Evolutionary conservation across 2,113 vertebrate species (phyloP).

Genomic region (Psophia crepitans): DNA sequence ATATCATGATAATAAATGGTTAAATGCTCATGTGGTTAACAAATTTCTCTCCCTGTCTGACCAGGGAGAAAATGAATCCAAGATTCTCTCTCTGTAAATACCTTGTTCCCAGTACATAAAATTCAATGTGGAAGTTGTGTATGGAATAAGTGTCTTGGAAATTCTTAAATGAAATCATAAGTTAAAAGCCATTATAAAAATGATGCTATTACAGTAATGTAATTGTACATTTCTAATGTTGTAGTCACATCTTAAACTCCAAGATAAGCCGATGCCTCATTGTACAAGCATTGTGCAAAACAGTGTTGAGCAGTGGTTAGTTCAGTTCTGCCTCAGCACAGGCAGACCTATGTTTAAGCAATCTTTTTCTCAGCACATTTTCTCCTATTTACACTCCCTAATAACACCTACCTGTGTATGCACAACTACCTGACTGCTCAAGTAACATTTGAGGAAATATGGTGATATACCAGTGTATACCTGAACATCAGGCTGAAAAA

Average conservation of each 20-base stretch:
- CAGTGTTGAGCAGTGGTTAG: background rate
- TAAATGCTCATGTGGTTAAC: background rate
- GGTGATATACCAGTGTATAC: background rate
- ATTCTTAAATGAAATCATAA: background rate
- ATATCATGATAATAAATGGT: background rate
- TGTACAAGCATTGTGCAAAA: background rate
- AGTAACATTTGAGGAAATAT: background rate
- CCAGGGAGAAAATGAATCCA: background rate
- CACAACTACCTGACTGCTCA: background rate
- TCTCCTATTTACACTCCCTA: background rate
- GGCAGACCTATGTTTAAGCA: background rate
- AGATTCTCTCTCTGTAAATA: background rate
- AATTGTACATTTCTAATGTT: background rate
- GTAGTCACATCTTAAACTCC: background rate
- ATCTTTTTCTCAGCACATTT: background rate
- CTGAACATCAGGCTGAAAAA: background rate
- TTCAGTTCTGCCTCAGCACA: background rate
- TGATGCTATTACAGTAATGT: background rate
- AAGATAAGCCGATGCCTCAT: background rate
- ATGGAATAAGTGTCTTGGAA: background rate
- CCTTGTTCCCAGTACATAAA: background rate
- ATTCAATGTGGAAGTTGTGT: background rate
- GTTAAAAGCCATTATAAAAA: conserved; percentile 12
- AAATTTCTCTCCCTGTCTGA: background rate
- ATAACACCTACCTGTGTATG: background rate